Evolutionary conservation across 2,888 invertebrate species (phyloP).

Genomic region (Limnephilus marmoratus): DNA sequence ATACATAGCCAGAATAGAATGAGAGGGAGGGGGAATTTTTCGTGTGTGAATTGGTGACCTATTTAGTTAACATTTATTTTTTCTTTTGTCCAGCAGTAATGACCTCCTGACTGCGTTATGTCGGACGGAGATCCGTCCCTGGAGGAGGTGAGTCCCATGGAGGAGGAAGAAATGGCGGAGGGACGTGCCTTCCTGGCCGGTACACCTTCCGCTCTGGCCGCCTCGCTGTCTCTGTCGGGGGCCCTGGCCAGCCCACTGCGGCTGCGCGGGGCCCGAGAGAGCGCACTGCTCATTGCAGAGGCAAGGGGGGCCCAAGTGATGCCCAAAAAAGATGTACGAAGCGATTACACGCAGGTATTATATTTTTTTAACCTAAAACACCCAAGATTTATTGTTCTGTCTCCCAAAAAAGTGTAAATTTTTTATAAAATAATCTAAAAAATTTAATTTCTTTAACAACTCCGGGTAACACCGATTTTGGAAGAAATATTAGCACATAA

Average conservation of each 20-base stretch:
- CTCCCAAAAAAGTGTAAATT: no score
- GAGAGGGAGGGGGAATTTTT: no score
- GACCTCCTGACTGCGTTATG: slow-evolving; percentile 68
- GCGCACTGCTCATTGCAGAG: slow-evolving; percentile 57
- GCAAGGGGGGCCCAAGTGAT: slow-evolving; percentile 26
- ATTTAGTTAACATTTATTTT: not conserved
- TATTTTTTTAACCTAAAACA: not conserved
- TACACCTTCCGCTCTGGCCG: slow-evolving; percentile 39
- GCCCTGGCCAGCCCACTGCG: slow-evolving; percentile 51
- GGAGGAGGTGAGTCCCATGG: slow-evolving; percentile 74
- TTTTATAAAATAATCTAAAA: no score
- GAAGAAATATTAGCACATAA: no score
- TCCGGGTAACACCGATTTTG: no score
- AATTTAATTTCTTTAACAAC: no score
- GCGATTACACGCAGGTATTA: slow-evolving; percentile 31
- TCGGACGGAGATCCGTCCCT: slow-evolving; percentile 77
- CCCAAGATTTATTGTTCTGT: no score
- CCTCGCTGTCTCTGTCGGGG: slow-evolving; percentile 17
- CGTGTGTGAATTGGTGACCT: not conserved
- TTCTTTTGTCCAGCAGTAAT: slow-evolving; percentile 12
- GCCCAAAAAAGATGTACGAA: slow-evolving; percentile 4
- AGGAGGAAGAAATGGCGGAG: slow-evolving; percentile 35
- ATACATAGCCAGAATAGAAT: no score
- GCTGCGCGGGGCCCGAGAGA: slow-evolving; percentile 32
- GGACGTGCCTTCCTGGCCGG: slow-evolving; percentile 47